These are phyloP conservation scores for Hyperoodon ampullatus DNA, from an alignment of 2,113 vertebrate species.

Conservation along the genomic window DNA sequence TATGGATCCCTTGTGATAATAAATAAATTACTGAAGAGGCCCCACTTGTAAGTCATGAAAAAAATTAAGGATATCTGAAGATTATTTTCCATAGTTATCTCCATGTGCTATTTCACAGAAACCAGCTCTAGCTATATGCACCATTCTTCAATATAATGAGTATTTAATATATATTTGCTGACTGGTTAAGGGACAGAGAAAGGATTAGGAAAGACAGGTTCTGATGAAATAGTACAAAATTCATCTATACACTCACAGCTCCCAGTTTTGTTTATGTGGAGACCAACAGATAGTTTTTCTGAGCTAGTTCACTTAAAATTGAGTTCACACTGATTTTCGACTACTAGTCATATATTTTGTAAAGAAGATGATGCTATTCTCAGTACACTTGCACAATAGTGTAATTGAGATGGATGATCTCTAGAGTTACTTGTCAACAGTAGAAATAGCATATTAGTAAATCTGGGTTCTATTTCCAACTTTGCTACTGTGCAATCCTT, in stretches of 20 bases:
- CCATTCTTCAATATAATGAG: neutral
- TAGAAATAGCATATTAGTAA: neutral
- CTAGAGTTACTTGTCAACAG: neutral
- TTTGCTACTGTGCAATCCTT: neutral
- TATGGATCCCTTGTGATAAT: conserved; percentile 52
- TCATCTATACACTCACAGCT: neutral
- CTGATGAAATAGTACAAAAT: neutral
- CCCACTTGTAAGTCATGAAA: conserved; percentile 56
- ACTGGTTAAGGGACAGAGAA: neutral
- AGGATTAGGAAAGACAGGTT: neutral
- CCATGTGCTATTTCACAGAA: conserved; percentile 32
- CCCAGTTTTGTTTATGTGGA: conserved; percentile 32
- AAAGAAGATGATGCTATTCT: neutral
- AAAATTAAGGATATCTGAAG: conserved; percentile 17
- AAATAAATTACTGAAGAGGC: conserved; percentile 67
- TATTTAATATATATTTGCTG: conserved; percentile 9
- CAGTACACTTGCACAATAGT: neutral
- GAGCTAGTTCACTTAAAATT: conserved; percentile 25
- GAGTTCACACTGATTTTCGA: neutral
- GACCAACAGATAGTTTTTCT: neutral
- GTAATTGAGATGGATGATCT: neutral
- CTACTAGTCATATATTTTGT: neutral
- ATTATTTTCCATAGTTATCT: conserved; percentile 45
- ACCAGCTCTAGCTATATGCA: neutral
- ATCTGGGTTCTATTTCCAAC: neutral